These are phyloP conservation scores for Ennomos erosarius DNA, from an alignment of 2,888 invertebrate genomes.

Conservation along the genomic window DNA sequence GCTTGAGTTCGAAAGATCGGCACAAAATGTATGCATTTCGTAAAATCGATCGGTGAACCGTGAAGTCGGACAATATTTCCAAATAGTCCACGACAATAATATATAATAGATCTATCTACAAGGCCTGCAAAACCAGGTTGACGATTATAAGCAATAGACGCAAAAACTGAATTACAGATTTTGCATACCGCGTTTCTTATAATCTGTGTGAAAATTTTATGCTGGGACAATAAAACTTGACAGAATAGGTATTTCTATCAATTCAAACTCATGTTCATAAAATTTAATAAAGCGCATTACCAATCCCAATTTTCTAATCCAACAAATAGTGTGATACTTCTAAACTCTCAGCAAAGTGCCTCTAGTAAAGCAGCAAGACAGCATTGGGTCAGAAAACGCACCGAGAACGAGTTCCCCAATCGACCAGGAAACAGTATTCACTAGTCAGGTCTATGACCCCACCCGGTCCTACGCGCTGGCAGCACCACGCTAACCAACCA, in stretches of 20 bases:
- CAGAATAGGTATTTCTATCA: no score
- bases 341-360: not conserved
- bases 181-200: constrained; percentile 16
- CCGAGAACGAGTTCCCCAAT: constrained; percentile 18
- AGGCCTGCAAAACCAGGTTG: constrained; percentile 61
- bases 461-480: constrained; percentile 16
- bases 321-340: not conserved
- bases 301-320: no score
- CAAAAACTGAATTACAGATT: constrained; percentile 22
- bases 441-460: constrained; percentile 38
- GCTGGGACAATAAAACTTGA: no score
- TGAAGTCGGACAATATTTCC: constrained; percentile 60
- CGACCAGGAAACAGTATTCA: constrained; percentile 23
- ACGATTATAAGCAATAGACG: constrained; percentile 37
- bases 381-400: constrained; percentile 8
- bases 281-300: no score
- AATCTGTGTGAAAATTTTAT: not conserved
- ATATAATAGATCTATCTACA: constrained; percentile 58
- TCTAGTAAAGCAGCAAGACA: not conserved
- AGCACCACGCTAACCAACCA: constrained; percentile 10
- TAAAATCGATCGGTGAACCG: constrained; percentile 63
- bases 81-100: constrained; percentile 57
- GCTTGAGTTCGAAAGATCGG: constrained; percentile 46
- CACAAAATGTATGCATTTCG: constrained; percentile 63
- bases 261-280: no score